phyloP scores from a whole-genome alignment of 2,888 invertebrate species.

The Ditylenchus weischeri region DNA sequence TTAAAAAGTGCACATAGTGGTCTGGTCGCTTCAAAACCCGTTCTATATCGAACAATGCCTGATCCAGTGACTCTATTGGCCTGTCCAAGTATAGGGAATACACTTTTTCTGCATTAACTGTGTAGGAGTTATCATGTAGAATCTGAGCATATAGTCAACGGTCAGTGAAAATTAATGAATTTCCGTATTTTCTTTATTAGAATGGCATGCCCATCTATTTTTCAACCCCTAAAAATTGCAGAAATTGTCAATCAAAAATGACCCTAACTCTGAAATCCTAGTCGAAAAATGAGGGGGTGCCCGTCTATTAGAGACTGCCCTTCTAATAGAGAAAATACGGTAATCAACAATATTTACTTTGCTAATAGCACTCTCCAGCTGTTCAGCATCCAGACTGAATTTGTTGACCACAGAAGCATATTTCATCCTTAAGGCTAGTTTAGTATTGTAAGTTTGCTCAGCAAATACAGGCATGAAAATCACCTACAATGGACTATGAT shows the following conservation, averaged over 20 bases:
- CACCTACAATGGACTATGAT: neutral
- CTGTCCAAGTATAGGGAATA: constrained; percentile 8
- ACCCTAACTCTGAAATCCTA: too few species aligned
- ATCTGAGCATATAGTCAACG: neutral
- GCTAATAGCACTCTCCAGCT: neutral
- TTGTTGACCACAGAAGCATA: constrained; percentile 23
- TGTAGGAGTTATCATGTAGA: constrained; percentile 9
- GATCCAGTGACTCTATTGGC: constrained; percentile 9
- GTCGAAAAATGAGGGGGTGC: too few species aligned
- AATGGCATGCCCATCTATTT: too few species aligned
- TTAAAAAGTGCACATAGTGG: neutral
- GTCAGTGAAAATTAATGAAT: too few species aligned
- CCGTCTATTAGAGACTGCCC: too few species aligned
- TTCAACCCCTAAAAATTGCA: too few species aligned
- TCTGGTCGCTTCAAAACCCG: constrained; percentile 6
- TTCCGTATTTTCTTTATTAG: too few species aligned
- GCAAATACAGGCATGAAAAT: constrained; percentile 22
- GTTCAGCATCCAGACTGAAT: constrained; percentile 7
- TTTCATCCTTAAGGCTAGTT: constrained; percentile 21
- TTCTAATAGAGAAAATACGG: too few species aligned
- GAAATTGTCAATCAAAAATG: too few species aligned
- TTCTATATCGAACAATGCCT: constrained; percentile 6
- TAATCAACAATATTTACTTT: constrained; percentile 11
- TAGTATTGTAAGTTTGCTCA: constrained; percentile 26
- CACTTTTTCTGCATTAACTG: neutral